Percentiles rank a stretch among this genome's conserved stretches.
phyloP scores from a whole-genome alignment of 2,797 vertebrate species.

The Sibirionetta formosa region DNA sequence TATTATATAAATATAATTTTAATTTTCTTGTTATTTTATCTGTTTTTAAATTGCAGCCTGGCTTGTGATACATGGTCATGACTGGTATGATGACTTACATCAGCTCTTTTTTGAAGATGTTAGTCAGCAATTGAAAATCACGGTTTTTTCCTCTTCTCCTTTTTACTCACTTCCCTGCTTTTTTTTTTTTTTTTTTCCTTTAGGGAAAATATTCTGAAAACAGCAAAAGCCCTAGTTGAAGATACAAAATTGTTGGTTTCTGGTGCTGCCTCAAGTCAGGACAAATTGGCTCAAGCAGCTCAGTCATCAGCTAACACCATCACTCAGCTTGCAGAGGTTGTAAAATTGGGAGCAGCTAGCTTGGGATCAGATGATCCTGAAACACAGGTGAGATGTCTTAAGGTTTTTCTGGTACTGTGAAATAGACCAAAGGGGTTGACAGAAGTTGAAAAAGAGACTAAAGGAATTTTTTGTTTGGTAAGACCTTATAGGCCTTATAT shows the following conservation, averaged over 20 bases:
- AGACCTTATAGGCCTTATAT: neutral
- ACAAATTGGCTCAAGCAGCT: constrained; percentile 96
- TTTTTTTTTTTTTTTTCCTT: neutral
- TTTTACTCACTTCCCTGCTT: neutral
- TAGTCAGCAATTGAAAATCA: neutral
- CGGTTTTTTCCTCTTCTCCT: neutral
- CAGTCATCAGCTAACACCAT: constrained; percentile 98
- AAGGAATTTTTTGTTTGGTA: neutral
- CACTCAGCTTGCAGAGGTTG: constrained; percentile 97
- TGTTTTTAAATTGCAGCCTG: neutral
- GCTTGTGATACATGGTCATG: neutral
- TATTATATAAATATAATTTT: neutral
- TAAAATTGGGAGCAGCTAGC: constrained; percentile 96
- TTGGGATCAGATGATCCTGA: constrained; percentile 96
- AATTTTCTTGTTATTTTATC: neutral
- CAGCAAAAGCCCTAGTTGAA: constrained; percentile 96
- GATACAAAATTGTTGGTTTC: constrained; percentile 97
- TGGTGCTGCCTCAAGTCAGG: constrained; percentile 95
- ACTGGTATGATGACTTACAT: neutral
- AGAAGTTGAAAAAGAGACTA: neutral
- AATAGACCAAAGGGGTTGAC: neutral
- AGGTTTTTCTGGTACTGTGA: neutral
- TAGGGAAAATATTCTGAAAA: constrained; percentile 99
- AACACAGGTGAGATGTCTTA: constrained; percentile 89
- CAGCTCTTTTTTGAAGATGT: neutral